phyloP scores from a whole-genome alignment of 92 coral and sea anemone species.

The Zoanthus gigantus region DNA sequence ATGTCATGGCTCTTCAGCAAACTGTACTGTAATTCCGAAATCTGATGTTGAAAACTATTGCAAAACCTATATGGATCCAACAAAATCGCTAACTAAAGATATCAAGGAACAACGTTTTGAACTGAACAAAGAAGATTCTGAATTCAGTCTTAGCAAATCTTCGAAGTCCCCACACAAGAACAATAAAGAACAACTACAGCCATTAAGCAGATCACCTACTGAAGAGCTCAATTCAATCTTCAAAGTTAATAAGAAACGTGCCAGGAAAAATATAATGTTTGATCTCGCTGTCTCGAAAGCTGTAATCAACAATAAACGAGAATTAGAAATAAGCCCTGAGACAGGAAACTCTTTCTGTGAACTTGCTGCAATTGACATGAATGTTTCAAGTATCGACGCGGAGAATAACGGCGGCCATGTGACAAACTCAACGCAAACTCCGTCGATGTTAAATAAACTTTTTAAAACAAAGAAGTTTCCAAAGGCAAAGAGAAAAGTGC shows the following conservation, averaged over 20 bases:
- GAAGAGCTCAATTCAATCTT: constrained; percentile 36
- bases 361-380: constrained; percentile 38
- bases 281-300: constrained; percentile 29
- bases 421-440: constrained; percentile 68
- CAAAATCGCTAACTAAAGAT: constrained; percentile 13
- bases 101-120: constrained; percentile 24
- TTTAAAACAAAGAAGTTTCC: constrained; percentile 53
- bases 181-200: constrained; percentile 36
- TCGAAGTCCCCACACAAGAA: constrained; percentile 31
- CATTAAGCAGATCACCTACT: constrained; percentile 38
- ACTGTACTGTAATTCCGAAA: constrained; percentile 86
- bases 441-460: constrained; percentile 47
- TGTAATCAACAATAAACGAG: constrained; percentile 26
- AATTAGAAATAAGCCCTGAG: constrained; percentile 32
- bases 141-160: constrained; percentile 25
- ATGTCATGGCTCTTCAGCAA: constrained; percentile 94
- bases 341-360: constrained; percentile 47
- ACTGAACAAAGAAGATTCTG: constrained; percentile 32
- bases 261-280: constrained; percentile 13
- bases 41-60: constrained; percentile 88
- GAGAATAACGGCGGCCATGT: constrained; percentile 48
- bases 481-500: constrained; percentile 30
- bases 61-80: constrained; percentile 71
- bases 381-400: constrained; percentile 35
- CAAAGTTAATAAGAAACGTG: constrained; percentile 27